A percentile compares a stretch with the other conserved stretches of the same genome.
phyloP scores from a whole-genome alignment of 2,113 vertebrate genomes.

The Podarcis cretensis region DNA sequence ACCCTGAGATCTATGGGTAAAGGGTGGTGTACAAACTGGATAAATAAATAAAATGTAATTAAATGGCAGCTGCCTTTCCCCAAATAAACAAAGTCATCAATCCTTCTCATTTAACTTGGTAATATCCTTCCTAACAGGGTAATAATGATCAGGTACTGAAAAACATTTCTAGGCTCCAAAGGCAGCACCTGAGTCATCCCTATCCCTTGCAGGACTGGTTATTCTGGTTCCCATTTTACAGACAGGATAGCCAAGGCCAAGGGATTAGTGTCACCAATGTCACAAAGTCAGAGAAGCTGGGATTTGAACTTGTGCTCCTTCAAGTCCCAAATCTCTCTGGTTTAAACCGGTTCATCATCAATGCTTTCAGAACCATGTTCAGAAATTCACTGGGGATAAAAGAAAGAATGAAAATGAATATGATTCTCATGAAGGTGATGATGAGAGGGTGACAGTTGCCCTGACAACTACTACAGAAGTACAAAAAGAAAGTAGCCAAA shows the following conservation, averaged over 20 bases:
- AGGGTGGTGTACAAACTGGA: too few species aligned
- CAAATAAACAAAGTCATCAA: background rate
- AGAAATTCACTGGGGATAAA: background rate
- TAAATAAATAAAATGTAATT: too few species aligned
- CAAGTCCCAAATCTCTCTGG: background rate
- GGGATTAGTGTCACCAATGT: background rate
- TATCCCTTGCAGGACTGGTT: background rate
- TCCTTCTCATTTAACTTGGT: background rate
- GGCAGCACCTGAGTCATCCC: background rate
- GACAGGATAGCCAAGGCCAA: background rate
- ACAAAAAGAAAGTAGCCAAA: background rate
- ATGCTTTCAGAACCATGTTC: background rate
- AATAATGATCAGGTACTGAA: background rate
- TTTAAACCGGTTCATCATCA: background rate
- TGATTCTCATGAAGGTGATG: background rate
- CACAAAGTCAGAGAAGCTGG: background rate
- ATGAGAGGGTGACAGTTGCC: background rate
- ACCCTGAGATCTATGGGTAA: too few species aligned
- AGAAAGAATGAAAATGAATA: too few species aligned
- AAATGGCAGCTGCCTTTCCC: background rate
- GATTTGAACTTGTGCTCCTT: background rate
- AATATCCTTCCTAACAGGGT: background rate
- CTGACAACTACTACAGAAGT: background rate
- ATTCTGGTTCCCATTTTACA: background rate
- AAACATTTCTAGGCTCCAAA: background rate